Percentiles rank a stretch among this genome's conserved stretches.
Conservation (phyloP, 2,888 invertebrate genomes). For the Sarcophaga variegata region DNA sequence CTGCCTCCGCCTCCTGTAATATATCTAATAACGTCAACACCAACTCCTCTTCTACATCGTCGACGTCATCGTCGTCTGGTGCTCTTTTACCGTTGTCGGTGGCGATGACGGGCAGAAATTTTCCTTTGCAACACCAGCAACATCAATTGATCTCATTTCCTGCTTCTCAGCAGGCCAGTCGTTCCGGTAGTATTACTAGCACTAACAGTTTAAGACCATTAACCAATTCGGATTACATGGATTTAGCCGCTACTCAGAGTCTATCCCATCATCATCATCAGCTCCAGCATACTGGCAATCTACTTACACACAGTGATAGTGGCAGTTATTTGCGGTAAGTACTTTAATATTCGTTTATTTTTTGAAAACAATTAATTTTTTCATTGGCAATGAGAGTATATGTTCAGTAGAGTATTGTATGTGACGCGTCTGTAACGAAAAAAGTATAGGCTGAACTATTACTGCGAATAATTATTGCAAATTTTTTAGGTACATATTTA, state of each 20-base stretch:
- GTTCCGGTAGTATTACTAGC: slow-evolving; percentile 78
- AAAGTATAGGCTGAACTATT: too few species aligned
- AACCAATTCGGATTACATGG: slow-evolving; percentile 60
- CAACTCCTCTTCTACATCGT: slow-evolving; percentile 49
- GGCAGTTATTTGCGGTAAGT: slow-evolving; percentile 69
- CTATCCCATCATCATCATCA: slow-evolving; percentile 72
- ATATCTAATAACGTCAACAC: slow-evolving; percentile 30
- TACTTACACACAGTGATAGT: slow-evolving; percentile 72
- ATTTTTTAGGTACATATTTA: too few species aligned
- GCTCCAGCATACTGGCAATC: slow-evolving; percentile 73
- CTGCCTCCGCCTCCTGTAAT: slow-evolving; percentile 55
- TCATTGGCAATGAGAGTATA: too few species aligned
- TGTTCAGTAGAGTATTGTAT: too few species aligned
- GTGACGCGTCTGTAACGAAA: too few species aligned
- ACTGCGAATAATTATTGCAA: too few species aligned
- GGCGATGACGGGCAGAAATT: slow-evolving; percentile 75
- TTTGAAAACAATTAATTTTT: not conserved
- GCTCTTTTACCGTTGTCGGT: slow-evolving; percentile 72
- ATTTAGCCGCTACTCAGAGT: slow-evolving; percentile 67
- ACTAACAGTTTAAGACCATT: slow-evolving; percentile 73
- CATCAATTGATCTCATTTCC: slow-evolving; percentile 82
- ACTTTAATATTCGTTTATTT: not conserved
- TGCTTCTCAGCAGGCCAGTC: slow-evolving; percentile 73
- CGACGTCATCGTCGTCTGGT: slow-evolving; percentile 68
- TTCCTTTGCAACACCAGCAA: slow-evolving; percentile 72